phyloP scores from a whole-genome alignment of 2,888 invertebrate species.

The Caradrina clavipalpis region DNA sequence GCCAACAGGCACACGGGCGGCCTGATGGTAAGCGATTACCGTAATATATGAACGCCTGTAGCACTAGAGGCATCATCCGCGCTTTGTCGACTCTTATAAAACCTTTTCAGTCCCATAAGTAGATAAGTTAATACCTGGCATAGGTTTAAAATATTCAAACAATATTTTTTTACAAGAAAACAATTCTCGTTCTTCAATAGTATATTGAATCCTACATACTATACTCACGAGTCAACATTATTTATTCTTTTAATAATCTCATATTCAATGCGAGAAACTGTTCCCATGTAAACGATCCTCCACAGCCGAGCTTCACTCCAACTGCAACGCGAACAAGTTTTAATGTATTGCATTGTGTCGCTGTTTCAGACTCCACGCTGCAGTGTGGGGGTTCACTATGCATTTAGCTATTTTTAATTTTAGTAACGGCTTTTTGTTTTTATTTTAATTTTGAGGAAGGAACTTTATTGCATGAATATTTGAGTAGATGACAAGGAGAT shows the following conservation, averaged over 20 bases:
- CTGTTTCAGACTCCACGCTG: conserved; percentile 3
- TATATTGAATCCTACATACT: too few relatives aligned
- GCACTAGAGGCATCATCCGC: too few relatives aligned
- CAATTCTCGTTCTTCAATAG: neutral
- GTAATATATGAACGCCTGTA: too few relatives aligned
- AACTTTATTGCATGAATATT: neutral
- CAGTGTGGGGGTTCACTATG: conserved; percentile 7
- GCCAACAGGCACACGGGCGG: too few relatives aligned
- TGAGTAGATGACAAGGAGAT: too few relatives aligned
- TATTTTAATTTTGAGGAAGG: neutral
- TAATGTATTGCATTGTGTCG: conserved; percentile 55
- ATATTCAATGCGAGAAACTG: neutral
- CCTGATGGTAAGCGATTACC: too few relatives aligned
- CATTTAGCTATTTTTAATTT: conserved; percentile 29
- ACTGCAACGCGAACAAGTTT: conserved; percentile 41
- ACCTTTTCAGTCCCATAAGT: too few relatives aligned
- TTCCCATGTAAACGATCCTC: conserved; percentile 7
- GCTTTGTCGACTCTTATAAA: too few relatives aligned
- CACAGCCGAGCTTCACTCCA: conserved; percentile 9
- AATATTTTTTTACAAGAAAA: neutral
- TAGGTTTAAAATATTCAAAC: too few relatives aligned
- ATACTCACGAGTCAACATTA: neutral
- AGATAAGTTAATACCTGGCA: too few relatives aligned
- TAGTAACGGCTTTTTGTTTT: conserved; percentile 17
- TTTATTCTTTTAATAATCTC: neutral